These are phyloP conservation scores for Rhadinocentrus ornatus DNA, from an alignment of 2,797 vertebrate genomes.

Conservation along the genomic window DNA sequence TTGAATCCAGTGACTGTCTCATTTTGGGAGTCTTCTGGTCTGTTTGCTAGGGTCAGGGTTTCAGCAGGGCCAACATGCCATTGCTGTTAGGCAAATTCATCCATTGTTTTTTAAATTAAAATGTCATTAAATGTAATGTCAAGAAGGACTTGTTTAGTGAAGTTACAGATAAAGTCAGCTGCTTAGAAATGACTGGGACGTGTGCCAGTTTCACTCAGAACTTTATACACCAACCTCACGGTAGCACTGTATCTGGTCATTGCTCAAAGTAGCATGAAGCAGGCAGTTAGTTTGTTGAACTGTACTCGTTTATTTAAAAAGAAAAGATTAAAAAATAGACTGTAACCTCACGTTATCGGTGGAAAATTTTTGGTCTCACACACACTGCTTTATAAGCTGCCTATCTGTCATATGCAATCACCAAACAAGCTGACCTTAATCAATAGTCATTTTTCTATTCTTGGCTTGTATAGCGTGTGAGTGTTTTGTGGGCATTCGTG, in stretches of 20 bases:
- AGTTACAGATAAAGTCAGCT: background rate
- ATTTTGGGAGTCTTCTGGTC: background rate
- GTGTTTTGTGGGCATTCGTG: slow-evolving; percentile 3
- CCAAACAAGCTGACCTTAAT: slow-evolving; percentile 14
- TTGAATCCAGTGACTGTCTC: background rate
- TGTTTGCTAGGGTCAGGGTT: background rate
- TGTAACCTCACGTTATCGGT: background rate
- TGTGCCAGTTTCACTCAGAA: background rate
- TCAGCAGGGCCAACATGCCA: background rate
- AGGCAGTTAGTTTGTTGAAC: background rate
- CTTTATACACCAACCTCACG: background rate
- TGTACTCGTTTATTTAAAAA: background rate
- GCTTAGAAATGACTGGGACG: background rate
- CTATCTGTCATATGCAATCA: slow-evolving; percentile 15
- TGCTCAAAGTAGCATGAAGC: background rate
- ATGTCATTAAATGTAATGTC: background rate
- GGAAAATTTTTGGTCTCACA: background rate
- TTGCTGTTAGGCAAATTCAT: background rate
- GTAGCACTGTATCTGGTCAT: background rate
- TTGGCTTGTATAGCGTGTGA: slow-evolving; percentile 5
- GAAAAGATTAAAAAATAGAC: background rate
- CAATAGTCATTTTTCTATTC: slow-evolving; percentile 21
- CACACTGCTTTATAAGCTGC: background rate
- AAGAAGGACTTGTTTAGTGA: background rate
- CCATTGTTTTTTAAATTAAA: background rate